phyloP scores from a whole-genome alignment of 2,113 vertebrate genomes.

The Platysteira castanea region DNA sequence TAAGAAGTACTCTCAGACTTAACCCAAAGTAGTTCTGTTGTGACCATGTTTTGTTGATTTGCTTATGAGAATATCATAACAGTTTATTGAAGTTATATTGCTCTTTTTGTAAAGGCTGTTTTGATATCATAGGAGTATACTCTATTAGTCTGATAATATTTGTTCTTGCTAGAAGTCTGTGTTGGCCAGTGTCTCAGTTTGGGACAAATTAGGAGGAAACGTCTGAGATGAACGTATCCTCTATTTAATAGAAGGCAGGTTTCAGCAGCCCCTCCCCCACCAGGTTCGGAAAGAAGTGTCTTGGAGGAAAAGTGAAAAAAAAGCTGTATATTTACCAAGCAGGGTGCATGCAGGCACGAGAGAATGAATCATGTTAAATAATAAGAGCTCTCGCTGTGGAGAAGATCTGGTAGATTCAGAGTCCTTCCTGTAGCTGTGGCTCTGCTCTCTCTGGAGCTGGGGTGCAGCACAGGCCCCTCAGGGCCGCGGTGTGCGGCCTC shows the following conservation, averaged over 20 bases:
- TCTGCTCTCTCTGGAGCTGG: background rate
- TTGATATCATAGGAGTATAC: background rate
- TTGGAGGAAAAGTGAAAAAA: background rate
- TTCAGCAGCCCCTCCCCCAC: background rate
- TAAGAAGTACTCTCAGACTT: background rate
- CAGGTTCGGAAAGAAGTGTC: background rate
- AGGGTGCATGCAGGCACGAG: background rate
- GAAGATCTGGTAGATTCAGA: background rate
- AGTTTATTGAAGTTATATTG: background rate
- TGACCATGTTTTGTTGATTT: background rate
- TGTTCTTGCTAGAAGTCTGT: background rate
- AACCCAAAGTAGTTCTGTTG: background rate
- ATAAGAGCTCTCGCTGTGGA: background rate
- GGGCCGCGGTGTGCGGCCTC: background rate
- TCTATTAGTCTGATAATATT: background rate
- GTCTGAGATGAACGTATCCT: background rate
- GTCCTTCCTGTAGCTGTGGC: background rate
- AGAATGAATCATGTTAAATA: background rate
- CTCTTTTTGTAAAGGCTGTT: background rate
- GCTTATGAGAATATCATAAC: background rate
- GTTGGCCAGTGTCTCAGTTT: background rate
- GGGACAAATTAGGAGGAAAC: background rate
- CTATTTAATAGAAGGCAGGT: background rate
- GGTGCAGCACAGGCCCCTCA: accelerated
- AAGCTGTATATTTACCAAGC: background rate